A percentile compares a stretch with the other conserved stretches of the same genome.
phyloP scores from a whole-genome alignment of 2,113 vertebrate species.

The Pogonocichla stellata region DNA sequence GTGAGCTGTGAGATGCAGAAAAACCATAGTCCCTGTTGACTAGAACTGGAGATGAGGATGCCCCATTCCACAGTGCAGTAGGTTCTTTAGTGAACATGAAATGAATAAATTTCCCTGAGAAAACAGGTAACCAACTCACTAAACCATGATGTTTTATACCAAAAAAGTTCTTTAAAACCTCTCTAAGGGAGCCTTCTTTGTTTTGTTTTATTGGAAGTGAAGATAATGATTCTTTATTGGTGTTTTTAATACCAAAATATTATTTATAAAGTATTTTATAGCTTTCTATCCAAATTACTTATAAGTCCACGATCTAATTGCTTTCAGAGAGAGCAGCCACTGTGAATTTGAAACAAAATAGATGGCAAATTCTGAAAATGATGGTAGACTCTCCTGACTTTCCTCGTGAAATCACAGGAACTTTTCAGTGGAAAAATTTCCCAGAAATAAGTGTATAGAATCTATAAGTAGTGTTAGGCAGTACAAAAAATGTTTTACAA shows the following conservation, averaged over 20 bases:
- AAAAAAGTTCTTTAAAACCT: background rate
- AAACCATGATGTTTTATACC: background rate
- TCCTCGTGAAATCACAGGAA: background rate
- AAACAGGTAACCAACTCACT: background rate
- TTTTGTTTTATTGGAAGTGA: background rate
- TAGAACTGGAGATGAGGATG: background rate
- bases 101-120: background rate
- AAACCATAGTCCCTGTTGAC: background rate
- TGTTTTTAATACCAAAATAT: background rate
- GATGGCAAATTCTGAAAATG: background rate
- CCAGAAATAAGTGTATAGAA: background rate
- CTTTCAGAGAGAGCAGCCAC: background rate
- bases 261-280: background rate
- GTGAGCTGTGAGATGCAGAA: background rate
- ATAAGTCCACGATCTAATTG: background rate
- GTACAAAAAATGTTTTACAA: background rate
- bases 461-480: background rate
- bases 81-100: background rate
- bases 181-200: fast-evolving
- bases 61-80: background rate
- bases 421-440: background rate
- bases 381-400: background rate
- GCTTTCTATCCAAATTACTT: background rate
- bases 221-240: background rate
- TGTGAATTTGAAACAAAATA: background rate